Percentiles rank a stretch among this genome's conserved stretches.
Evolutionary conservation across 1,140 invertebrate species (phyloP).

Genomic region (Heliconius hewitsoni): DNA sequence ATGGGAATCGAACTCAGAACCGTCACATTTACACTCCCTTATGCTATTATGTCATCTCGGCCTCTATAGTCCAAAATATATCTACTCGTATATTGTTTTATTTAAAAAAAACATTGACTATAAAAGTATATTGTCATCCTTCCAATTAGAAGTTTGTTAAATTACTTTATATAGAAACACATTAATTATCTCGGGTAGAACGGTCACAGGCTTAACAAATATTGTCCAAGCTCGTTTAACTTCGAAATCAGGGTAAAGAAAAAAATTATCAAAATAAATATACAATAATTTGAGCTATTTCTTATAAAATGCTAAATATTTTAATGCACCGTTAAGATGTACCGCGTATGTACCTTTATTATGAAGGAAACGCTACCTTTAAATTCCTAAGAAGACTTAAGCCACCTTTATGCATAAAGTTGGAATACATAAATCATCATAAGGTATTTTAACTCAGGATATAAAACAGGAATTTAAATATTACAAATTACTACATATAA

Average conservation of each 20-base stretch:
- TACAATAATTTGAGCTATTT: not conserved
- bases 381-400: not conserved
- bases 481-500: not conserved
- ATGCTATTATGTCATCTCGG: no score
- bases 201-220: conserved; percentile 70
- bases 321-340: not conserved
- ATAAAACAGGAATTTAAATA: not conserved
- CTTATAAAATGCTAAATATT: not conserved
- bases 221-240: conserved; percentile 63
- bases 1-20: no score
- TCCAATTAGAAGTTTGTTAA: conserved; percentile 34
- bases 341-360: not conserved
- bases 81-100: not conserved
- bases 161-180: conserved; percentile 36
- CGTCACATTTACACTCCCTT: no score
- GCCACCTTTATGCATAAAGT: not conserved
- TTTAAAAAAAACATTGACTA: not conserved
- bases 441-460: not conserved
- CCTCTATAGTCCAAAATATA: not conserved
- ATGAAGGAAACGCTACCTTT: not conserved
- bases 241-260: conserved; percentile 59
- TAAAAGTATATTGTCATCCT: conserved; percentile 22
- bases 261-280: conserved; percentile 45
- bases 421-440: not conserved
- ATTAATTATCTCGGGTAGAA: conserved; percentile 52